Evolutionary conservation across 2,797 vertebrate species (phyloP).

Genomic region (Myripristis murdjan): DNA sequence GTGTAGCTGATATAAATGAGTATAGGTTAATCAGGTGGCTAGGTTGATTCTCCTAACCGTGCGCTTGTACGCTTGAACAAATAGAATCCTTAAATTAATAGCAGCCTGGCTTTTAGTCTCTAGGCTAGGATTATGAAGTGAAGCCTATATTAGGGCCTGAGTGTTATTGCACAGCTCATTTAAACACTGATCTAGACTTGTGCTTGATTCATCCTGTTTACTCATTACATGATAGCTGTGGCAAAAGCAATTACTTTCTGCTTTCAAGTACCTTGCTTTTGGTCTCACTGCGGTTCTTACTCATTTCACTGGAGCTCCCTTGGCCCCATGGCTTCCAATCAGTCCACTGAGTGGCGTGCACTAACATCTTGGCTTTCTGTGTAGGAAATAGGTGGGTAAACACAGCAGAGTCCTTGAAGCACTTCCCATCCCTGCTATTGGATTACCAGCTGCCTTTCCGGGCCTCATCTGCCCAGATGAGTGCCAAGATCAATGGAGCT

Average conservation of each 20-base stretch:
- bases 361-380: constrained; percentile 64
- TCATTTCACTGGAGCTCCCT: constrained; percentile 59
- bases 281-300: constrained; percentile 64
- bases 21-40: constrained; percentile 11
- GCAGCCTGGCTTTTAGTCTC: constrained; percentile 41
- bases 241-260: constrained; percentile 74
- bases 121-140: constrained; percentile 45
- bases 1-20: constrained; percentile 2
- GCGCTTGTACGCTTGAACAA: constrained; percentile 21
- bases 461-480: constrained; percentile 82
- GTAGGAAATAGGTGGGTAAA: constrained; percentile 77
- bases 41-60: background rate
- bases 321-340: constrained; percentile 65
- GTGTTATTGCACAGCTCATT: constrained; percentile 55
- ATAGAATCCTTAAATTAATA: constrained; percentile 36
- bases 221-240: constrained; percentile 74
- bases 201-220: constrained; percentile 73
- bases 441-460: constrained; percentile 83
- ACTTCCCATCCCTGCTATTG: constrained; percentile 83
- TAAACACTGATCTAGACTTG: constrained; percentile 53
- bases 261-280: constrained; percentile 73
- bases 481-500: constrained; percentile 86
- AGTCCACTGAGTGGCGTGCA: constrained; percentile 61
- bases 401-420: constrained; percentile 81
- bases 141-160: constrained; percentile 44